Base-by-base conservation (phyloP, 2,797 vertebrate species). In the Brachyalestes nurse region DNA sequence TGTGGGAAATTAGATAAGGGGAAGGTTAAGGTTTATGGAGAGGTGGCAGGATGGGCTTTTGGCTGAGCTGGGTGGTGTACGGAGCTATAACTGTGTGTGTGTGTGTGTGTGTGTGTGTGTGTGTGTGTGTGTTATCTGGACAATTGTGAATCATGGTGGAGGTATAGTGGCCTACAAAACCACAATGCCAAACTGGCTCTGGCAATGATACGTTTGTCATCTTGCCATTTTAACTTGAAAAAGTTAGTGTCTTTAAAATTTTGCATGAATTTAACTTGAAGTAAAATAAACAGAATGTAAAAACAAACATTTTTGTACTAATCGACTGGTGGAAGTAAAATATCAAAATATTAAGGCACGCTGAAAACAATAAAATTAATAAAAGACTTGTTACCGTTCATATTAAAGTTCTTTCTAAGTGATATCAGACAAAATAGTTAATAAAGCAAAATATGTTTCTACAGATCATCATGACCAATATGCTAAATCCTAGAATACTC, bases 31-130 rank as follows among this genome's bases (percentile, higher is more conserved):
- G 73, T 64, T 61, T 61, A n/a, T 45, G 70, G 19, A 53, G 73
- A 19, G 42, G 14, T 70, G 76, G 69, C 40, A 60, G 57, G 66
- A 51, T 57, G 87, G 82, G 80, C 71, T 80, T 77, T 88, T 83
- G 87, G 88, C 88, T 53, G 89, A 92, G 90, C 89, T 90, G 92
- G 91, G 88, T 90, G 90, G 90, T 84, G 88, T 80, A 40, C 1
- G 5, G 10, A 60, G 4, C 61, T n/a, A 19, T 40, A 40, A 34
- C 34, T 34, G 34, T 34, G 34, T 34, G 34, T 34, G 34, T 34
- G 34, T 34, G 34, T 34, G 34, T 34, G 34, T 34, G 34, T 64
- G 0, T 64, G 61, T 17, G 34, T 34, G 34, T 34, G 34, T 34
- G 34, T 64, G 0, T 64, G 61, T 17, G 28, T 40, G 34, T 64